Evolutionary conservation across 2,113 vertebrate species (phyloP), one percentile per base, ranked within the genome.

Genomic region (Columba janthina): DNA sequence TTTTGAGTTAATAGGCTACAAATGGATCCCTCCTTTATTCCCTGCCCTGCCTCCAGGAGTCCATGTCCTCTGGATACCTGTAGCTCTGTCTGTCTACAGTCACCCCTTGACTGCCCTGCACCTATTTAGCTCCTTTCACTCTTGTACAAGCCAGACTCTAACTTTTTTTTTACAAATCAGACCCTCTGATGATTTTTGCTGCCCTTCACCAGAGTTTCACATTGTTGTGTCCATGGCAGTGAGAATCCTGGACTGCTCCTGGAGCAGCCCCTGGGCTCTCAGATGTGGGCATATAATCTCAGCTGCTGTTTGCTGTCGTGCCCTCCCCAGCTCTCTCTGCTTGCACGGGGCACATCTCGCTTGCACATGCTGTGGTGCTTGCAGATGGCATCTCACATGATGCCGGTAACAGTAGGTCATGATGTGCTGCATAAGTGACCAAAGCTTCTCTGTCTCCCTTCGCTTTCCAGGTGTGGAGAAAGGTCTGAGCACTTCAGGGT

Each of bases 401-500:
- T 69, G 57, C 62, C 2, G 4, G 53, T 9, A 61, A 26, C 51
- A 16, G 28, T 5, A 42, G 46, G 40, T 58, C 1, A 0, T 34
- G 26, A n/a, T 57, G 26, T 81, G 78, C 40, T 93, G 42, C 38
- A 5, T 12, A 3, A 24, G 64, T 66, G 64, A 92, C 82, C 2
- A 8, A 85, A 71, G 44, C 42, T 79, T 89, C 66, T 87, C 46
- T 72, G 53, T 91, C 91, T 90, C 42, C 7, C 58, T 51, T 51
- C 87, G 80, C 83, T 79, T 16, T 31, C 42, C 96, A 99, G 99
- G 96, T 97, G 97, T 77, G 98, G 97, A 58, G 99, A 99, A 89
- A 97, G 98, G 92, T 98, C 98, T 3, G 99, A 99, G 83, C 98
- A 98, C 90, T 97, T 97, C 91, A 98, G 95, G 90, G 97, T 99